Base-by-base conservation (phyloP, 1,140 invertebrate species). In the Magallana ariakensis region DNA sequence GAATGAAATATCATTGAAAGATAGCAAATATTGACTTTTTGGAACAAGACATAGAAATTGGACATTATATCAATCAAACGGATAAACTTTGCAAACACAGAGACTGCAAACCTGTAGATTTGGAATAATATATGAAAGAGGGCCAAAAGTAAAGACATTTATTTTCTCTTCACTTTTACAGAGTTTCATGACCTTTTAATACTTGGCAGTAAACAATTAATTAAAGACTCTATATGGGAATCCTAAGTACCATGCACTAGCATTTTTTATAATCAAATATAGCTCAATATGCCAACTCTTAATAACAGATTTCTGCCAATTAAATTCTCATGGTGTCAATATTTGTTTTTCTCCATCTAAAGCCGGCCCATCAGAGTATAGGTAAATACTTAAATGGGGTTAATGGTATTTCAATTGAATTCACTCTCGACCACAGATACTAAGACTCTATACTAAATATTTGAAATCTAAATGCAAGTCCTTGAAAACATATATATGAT, bases 331-430 rank as follows among this genome's bases (percentile, higher is more conserved):
- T 75, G 22, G 66, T 26, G 66, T 75, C 66, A 75, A 75, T 75
- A 75, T 75, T 75, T 75, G 66, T 75, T 75, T 75, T 75, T 75
- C 66, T 75, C 66, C 66, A 75, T 75, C 66, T 75, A 26, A 75
- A 75, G 66, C 66, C 66, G 33, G 22, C 22, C 66, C 19, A 75
- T 26, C 22, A 26, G 66, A 75, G 66, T 75, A 19, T 16, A 60
- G n/a, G 58, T 60, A 75, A 75, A 75, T 75, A 75, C 66, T 75
- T 75, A 75, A 75, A 75, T 10, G 22, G 22, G 66, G 66, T 75
- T 75, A 75, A 75, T 75, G 66, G 66, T 75, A 19, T 75, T 75
- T 75, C 66, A 75, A 75, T 75, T 75, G 66, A 75, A 75, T 33
- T 26, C 15, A 26, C 22, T 75, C 11, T 75, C 66, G 13, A 66